Evolutionary conservation across 2,797 vertebrate species (phyloP).

Genomic region (Premnoplex brunnescens): DNA sequence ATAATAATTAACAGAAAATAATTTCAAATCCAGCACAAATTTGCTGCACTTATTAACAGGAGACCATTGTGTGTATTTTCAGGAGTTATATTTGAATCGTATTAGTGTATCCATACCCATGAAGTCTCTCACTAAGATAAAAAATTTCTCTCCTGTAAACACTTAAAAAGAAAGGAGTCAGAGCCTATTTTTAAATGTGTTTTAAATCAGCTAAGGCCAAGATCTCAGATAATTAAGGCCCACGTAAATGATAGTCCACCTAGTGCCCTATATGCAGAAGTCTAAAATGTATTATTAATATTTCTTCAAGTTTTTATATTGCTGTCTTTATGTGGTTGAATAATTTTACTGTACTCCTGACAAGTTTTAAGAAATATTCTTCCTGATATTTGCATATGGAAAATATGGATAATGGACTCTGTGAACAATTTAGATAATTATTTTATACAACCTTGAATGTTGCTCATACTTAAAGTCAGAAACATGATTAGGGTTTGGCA

Average conservation of each 20-base stretch:
- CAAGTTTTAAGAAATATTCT: background rate
- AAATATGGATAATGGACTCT: background rate
- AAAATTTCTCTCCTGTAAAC: background rate
- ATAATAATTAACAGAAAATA: constrained; percentile 1
- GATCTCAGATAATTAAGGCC: background rate
- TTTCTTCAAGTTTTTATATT: background rate
- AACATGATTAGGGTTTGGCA: background rate
- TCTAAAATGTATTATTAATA: background rate
- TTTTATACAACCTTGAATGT: background rate
- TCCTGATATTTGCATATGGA: background rate
- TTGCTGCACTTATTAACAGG: background rate
- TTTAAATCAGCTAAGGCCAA: background rate
- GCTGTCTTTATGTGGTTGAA: background rate
- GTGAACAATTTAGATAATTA: background rate
- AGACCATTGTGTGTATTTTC: background rate
- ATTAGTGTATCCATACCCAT: background rate
- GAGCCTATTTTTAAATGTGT: background rate
- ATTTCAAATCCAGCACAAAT: background rate
- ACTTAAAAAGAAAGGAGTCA: background rate
- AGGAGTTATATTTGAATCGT: background rate
- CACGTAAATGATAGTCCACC: background rate
- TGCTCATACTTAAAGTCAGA: background rate
- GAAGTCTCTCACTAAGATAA: background rate
- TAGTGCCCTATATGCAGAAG: background rate
- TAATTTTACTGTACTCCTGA: background rate